phyloP scores from a whole-genome alignment of 2,797 vertebrate genomes.

The Cuniculus paca region DNA sequence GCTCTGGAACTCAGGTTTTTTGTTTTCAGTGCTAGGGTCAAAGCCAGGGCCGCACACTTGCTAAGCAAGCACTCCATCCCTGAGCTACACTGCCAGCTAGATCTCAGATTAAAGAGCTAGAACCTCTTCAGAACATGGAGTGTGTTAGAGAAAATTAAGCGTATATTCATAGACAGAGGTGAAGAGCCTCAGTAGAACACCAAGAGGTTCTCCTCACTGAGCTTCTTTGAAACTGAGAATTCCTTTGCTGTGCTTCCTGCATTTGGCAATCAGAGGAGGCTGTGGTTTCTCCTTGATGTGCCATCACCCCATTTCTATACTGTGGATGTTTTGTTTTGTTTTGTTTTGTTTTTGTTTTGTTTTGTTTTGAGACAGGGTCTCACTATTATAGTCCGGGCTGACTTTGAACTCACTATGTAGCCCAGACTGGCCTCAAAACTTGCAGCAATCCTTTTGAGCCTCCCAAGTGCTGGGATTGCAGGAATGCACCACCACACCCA shows the following conservation, averaged over 20 bases:
- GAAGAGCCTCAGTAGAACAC: background rate
- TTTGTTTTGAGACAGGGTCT: background rate
- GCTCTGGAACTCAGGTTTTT: background rate
- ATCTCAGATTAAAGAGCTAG: background rate
- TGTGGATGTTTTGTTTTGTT: background rate
- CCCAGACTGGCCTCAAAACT: background rate
- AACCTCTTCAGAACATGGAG: background rate
- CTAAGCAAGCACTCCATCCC: background rate
- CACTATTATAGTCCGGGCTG: background rate
- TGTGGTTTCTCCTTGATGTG: background rate
- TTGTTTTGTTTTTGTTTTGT: background rate
- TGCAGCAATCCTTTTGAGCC: no score
- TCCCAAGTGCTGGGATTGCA: no score
- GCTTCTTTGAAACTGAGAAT: background rate
- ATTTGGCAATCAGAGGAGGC: background rate
- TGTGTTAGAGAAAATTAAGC: background rate
- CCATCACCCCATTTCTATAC: background rate
- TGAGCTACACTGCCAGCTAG: background rate
- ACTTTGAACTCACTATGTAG: background rate
- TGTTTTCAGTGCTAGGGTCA: background rate
- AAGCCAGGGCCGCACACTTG: background rate
- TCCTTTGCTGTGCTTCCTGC: background rate
- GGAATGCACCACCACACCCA: no score
- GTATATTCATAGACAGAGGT: background rate
- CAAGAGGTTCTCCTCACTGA: background rate